phyloP scores from a whole-genome alignment of 2,797 vertebrate species.

The Periophthalmus magnuspinnatus region DNA sequence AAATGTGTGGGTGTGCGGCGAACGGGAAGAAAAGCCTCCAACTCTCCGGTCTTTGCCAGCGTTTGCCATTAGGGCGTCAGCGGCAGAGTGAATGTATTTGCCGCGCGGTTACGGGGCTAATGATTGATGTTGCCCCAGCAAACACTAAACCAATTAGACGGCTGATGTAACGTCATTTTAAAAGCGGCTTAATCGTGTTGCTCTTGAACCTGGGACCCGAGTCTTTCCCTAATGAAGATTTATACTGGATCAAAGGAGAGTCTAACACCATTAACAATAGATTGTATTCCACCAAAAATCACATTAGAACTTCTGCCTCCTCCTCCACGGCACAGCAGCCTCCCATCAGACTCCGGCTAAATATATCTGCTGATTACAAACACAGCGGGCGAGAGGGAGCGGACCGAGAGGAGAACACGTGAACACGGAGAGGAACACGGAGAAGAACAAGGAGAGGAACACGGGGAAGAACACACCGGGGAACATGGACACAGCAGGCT shows the following conservation, averaged over 20 bases:
- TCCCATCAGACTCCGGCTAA: slow-evolving; percentile 76
- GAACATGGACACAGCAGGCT: slow-evolving; percentile 65
- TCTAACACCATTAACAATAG: slow-evolving; percentile 97
- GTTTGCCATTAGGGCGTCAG: slow-evolving; percentile 91
- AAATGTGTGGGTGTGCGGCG: slow-evolving; percentile 66
- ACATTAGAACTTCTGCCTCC: slow-evolving; percentile 77
- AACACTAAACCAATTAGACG: slow-evolving; percentile 99
- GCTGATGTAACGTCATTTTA: slow-evolving; percentile 99
- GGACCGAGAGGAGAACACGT: slow-evolving; percentile 5
- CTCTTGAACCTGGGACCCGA: slow-evolving; percentile 92
- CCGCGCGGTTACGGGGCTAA: slow-evolving; percentile 89
- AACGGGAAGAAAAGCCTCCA: slow-evolving; percentile 66
- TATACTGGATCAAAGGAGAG: slow-evolving; percentile 96
- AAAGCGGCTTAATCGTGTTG: slow-evolving; percentile 98
- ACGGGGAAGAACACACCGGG: no score
- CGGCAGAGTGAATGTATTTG: slow-evolving; percentile 97
- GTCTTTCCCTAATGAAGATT: slow-evolving; percentile 98
- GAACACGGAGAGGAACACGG: no score
- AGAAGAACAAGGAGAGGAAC: no score
- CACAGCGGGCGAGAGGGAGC: slow-evolving; percentile 57
- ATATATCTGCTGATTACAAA: slow-evolving; percentile 81
- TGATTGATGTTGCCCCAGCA: slow-evolving; percentile 97
- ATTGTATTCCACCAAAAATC: slow-evolving; percentile 91
- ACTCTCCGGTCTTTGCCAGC: slow-evolving; percentile 69
- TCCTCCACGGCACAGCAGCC: slow-evolving; percentile 26